Conservation (phyloP, 2,797 vertebrate species). For the Sphaeramia orbicularis region DNA sequence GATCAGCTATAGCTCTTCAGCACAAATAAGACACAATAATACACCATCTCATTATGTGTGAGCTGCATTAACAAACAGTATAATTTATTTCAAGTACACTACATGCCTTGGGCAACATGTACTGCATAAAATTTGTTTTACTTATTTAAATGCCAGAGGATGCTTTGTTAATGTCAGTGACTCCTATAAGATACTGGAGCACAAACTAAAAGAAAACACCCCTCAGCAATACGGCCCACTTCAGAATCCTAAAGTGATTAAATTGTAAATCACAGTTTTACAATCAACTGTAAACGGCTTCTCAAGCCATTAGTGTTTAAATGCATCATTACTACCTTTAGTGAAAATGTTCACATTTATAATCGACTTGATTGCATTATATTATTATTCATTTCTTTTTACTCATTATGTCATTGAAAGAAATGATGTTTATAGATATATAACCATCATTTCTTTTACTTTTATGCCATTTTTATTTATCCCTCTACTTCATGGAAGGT, state of each 20-base stretch:
- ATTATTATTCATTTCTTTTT: too few relatives aligned
- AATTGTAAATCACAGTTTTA: conserved; percentile 1
- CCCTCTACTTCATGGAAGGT: too few relatives aligned
- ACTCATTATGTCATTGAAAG: too few relatives aligned
- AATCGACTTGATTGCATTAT: neutral
- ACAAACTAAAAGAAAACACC: conserved; percentile 41
- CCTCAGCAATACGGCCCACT: conserved; percentile 25
- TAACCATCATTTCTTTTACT: too few relatives aligned
- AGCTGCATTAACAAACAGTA: conserved; percentile 61
- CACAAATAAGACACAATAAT: conserved; percentile 49
- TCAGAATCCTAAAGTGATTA: conserved; percentile 20
- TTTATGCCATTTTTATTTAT: too few relatives aligned
- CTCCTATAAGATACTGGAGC: conserved; percentile 44
- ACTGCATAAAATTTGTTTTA: conserved; percentile 54
- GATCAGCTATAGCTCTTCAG: conserved; percentile 52
- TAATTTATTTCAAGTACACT: conserved; percentile 59
- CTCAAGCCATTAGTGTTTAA: conserved; percentile 15
- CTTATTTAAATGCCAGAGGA: conserved; percentile 71
- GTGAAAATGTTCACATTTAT: neutral
- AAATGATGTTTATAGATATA: too few relatives aligned
- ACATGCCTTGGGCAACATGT: conserved; percentile 58
- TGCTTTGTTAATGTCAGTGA: conserved; percentile 59
- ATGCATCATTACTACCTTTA: neutral
- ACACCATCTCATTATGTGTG: conserved; percentile 54
- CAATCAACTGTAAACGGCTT: neutral